Conservation (phyloP, 2,113 vertebrate genomes). For the Diadophis punctatus region DNA sequence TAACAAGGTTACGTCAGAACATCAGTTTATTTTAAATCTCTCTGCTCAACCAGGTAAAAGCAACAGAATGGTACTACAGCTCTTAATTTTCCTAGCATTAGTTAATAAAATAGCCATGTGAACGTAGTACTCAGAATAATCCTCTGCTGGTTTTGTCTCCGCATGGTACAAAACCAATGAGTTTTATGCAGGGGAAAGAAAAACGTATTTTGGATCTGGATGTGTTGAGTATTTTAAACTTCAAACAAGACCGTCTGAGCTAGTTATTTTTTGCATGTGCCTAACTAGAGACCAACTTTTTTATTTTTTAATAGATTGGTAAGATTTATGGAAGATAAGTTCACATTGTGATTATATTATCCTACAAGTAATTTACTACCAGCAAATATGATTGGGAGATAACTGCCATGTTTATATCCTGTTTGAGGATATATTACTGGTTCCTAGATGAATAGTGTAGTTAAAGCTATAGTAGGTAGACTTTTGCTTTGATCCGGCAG, state of each 20-base stretch:
- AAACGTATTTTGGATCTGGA: not conserved
- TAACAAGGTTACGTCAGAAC: not conserved
- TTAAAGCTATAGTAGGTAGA: not conserved
- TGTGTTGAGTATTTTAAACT: not conserved
- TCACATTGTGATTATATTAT: not conserved
- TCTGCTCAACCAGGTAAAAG: not conserved
- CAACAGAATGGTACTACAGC: not conserved
- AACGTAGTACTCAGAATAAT: not conserved
- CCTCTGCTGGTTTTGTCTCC: not conserved
- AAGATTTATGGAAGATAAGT: not conserved
- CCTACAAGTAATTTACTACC: not conserved
- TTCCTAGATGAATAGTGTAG: not conserved
- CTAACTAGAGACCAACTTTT: not conserved
- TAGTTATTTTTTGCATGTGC: not conserved
- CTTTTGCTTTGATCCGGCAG: not conserved
- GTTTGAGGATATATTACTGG: not conserved
- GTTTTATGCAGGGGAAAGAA: not conserved
- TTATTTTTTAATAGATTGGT: not conserved
- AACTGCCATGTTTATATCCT: not conserved
- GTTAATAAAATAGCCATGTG: not conserved
- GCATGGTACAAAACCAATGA: not conserved
- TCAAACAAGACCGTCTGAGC: not conserved
- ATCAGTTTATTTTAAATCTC: not conserved
- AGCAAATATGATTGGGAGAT: not conserved
- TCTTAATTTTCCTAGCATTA: not conserved